phyloP scores from a whole-genome alignment of 1,140 invertebrate species.

The Pseudomyrmex pallidus region DNA sequence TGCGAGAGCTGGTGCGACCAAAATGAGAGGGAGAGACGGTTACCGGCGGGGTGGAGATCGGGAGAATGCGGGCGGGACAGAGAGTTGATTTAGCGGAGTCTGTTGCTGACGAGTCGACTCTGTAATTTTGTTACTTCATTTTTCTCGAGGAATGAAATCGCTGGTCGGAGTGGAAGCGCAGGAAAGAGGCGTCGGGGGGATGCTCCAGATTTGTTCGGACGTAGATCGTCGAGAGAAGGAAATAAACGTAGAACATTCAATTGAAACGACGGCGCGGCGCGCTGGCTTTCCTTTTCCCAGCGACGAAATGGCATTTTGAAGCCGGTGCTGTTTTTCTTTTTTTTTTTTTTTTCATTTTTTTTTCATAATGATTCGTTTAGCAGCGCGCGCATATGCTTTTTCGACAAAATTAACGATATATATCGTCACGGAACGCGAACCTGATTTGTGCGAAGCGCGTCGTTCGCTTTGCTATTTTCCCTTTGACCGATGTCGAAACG shows the following conservation, averaged over 20 bases:
- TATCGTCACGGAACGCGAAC: background rate
- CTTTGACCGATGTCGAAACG: background rate
- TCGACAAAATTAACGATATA: constrained; percentile 9
- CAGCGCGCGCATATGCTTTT: background rate
- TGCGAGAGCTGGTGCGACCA: constrained; percentile 26
- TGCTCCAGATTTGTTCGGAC: constrained; percentile 51
- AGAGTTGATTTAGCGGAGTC: constrained; percentile 71
- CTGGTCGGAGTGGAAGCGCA: constrained; percentile 40
- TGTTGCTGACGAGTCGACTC: constrained; percentile 76
- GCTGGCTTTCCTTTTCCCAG: background rate
- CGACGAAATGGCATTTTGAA: background rate
- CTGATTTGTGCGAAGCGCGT: constrained; percentile 1
- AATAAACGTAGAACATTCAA: constrained; percentile 48
- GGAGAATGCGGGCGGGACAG: constrained; percentile 46
- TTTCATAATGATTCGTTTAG: constrained; percentile 10
- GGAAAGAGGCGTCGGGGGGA: constrained; percentile 41
- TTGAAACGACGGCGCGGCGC: constrained; percentile 1
- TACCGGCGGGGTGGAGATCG: background rate
- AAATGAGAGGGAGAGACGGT: constrained; percentile 49
- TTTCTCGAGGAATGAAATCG: constrained; percentile 66
- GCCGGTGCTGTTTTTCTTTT: background rate
- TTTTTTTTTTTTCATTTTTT: no score
- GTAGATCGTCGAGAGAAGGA: constrained; percentile 44
- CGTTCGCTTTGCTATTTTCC: background rate
- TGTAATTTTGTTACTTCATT: constrained; percentile 77